A percentile compares a stretch with the other conserved stretches of the same genome.
phyloP scores from a whole-genome alignment of 2,888 invertebrate genomes.

The Plusia festucae region DNA sequence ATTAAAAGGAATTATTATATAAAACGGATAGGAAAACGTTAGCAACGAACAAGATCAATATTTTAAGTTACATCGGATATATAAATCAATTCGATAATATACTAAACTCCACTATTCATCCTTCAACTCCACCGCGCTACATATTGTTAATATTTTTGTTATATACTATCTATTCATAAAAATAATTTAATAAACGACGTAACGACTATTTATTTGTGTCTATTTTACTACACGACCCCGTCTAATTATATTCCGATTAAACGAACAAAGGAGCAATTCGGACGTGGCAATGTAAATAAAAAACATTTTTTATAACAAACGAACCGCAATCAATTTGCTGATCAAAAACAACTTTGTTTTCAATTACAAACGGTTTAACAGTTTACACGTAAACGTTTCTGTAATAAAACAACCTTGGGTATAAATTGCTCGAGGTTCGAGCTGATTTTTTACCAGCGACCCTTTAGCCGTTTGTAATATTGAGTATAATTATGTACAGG shows the following conservation, averaged over 20 bases:
- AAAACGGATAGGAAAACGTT: neutral
- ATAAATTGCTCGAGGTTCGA: constrained; percentile 57
- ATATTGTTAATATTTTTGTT: neutral
- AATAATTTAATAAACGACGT: neutral
- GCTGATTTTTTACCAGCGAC: constrained; percentile 73
- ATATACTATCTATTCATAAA: neutral
- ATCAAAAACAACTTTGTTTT: constrained; percentile 61
- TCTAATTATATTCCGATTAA: constrained; percentile 34
- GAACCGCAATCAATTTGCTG: constrained; percentile 50
- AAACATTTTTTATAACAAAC: constrained; percentile 27
- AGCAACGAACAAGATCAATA: neutral
- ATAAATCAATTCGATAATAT: neutral
- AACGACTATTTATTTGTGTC: neutral
- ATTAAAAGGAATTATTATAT: neutral
- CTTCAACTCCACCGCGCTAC: neutral
- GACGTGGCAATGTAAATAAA: constrained; percentile 17
- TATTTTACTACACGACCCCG: constrained; percentile 12
- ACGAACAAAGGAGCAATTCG: constrained; percentile 30
- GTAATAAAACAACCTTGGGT: constrained; percentile 58
- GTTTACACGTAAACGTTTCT: constrained; percentile 60
- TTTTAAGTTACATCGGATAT: neutral
- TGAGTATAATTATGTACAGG: constrained; percentile 79
- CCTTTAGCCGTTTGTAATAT: constrained; percentile 79
- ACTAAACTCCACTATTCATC: neutral
- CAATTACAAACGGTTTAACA: constrained; percentile 58